Evolutionary conservation across 1,140 invertebrate genomes (phyloP).

Genomic region (Pentalonia nigronervosa): DNA sequence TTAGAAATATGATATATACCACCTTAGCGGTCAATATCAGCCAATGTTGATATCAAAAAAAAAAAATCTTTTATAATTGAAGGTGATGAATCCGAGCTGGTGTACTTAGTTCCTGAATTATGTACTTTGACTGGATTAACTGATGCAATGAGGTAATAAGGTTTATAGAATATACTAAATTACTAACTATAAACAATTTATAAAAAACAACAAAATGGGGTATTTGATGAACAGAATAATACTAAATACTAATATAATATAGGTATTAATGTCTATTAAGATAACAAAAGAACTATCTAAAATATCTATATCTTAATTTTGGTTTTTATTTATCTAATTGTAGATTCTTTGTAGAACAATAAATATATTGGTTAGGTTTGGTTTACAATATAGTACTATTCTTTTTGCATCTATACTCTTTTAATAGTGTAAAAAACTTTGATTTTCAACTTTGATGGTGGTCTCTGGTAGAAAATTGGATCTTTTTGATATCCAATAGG

Average conservation of each 20-base stretch:
- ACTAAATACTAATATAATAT: neutral
- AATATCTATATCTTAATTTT: neutral
- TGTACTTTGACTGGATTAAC: conserved; percentile 79
- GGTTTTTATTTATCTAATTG: too few relatives aligned
- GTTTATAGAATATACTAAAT: neutral
- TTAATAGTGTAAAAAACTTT: neutral
- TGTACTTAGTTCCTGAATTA: conserved; percentile 83
- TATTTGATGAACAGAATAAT: neutral
- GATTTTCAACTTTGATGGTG: neutral
- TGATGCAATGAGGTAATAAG: conserved; percentile 65
- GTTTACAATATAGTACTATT: neutral
- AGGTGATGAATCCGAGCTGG: conserved; percentile 64
- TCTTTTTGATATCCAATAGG: too few relatives aligned
- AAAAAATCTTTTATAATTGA: neutral
- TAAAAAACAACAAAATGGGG: neutral
- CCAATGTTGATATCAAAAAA: conserved; percentile 58
- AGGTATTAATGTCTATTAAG: neutral
- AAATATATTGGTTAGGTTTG: too few relatives aligned
- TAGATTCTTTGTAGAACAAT: too few relatives aligned
- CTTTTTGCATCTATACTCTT: neutral
- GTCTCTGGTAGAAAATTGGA: neutral
- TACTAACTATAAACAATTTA: neutral
- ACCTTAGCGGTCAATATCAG: conserved; percentile 24
- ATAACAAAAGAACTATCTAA: neutral
- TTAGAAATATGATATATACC: conserved; percentile 50